These are phyloP conservation scores for Huso huso DNA, from an alignment of 2,797 vertebrate genomes.

Conservation along the genomic window DNA sequence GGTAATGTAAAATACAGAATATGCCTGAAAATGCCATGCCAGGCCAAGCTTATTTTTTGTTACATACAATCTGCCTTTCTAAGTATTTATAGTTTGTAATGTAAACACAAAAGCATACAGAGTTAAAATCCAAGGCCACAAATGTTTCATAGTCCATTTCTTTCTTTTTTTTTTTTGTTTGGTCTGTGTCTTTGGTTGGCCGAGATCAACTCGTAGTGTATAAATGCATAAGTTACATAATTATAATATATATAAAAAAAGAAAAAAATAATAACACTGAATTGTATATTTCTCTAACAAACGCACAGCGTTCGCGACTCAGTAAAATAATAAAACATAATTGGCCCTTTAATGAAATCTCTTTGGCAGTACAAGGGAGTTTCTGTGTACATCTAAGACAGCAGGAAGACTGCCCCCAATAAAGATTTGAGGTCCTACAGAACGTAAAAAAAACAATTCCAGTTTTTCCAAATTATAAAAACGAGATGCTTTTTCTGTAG, in stretches of 20 bases:
- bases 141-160: constrained; percentile 55
- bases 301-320: constrained; percentile 89
- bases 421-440: constrained; percentile 55
- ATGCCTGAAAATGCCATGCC: constrained; percentile 55
- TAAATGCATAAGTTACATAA: constrained; percentile 94
- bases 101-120: constrained; percentile 79
- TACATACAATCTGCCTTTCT: constrained; percentile 73
- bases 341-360: constrained; percentile 31
- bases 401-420: constrained; percentile 53
- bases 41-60: constrained; percentile 76
- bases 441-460: constrained; percentile 50
- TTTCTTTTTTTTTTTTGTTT: constrained; percentile 17
- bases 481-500: constrained; percentile 51
- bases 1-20: constrained; percentile 25
- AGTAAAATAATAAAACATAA: constrained; percentile 40
- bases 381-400: constrained; percentile 32
- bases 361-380: constrained; percentile 26
- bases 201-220: constrained; percentile 93
- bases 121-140: constrained; percentile 78
- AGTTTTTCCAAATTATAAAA: constrained; percentile 49
- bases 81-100: constrained; percentile 72
- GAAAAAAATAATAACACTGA: constrained; percentile 60
- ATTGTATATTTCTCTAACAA: constrained; percentile 81
- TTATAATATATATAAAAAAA: constrained; percentile 72
- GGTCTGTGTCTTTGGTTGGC: constrained; percentile 70